Conservation (phyloP, 2,888 invertebrate genomes). For the Drosophila ezoana region DNA sequence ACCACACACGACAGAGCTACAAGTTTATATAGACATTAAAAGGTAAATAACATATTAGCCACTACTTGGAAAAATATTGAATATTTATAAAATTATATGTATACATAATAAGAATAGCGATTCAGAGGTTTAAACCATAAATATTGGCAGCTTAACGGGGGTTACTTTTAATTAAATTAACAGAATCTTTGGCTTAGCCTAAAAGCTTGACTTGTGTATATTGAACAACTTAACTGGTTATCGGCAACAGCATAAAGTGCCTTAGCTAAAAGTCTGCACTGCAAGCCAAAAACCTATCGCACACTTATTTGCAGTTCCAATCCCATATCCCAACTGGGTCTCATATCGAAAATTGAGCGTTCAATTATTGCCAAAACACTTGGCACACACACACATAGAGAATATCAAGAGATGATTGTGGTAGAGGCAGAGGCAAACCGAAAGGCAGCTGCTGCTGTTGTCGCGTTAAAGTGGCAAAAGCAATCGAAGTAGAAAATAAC, state of each 20-base stretch:
- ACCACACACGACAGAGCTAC: conserved; percentile 68
- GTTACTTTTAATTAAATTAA: not conserved
- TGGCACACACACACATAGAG: conserved; percentile 39
- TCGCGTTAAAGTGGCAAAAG: conserved; percentile 81
- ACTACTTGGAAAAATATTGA: conserved; percentile 64
- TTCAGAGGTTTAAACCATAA: conserved; percentile 38
- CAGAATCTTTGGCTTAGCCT: conserved; percentile 3
- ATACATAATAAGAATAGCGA: conserved; percentile 30
- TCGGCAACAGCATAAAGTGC: not conserved
- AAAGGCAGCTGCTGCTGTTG: conserved; percentile 56
- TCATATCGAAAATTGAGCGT: conserved; percentile 77
- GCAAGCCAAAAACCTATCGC: conserved; percentile 13
- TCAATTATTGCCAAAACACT: conserved; percentile 78
- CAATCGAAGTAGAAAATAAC: conserved; percentile 81
- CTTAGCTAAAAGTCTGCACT: not conserved
- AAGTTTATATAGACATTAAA: conserved; percentile 71
- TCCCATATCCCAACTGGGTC: conserved; percentile 23
- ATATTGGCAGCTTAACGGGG: conserved; percentile 17
- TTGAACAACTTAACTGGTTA: conserved; percentile 10
- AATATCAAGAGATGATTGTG: conserved; percentile 6
- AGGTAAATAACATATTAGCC: conserved; percentile 74
- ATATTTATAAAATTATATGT: conserved; percentile 34
- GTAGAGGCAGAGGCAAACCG: not conserved
- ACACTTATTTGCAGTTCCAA: conserved; percentile 26
- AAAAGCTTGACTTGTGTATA: not conserved